These are phyloP conservation scores for Menidia menidia DNA, from an alignment of 2,797 vertebrate species.

Conservation along the genomic window DNA sequence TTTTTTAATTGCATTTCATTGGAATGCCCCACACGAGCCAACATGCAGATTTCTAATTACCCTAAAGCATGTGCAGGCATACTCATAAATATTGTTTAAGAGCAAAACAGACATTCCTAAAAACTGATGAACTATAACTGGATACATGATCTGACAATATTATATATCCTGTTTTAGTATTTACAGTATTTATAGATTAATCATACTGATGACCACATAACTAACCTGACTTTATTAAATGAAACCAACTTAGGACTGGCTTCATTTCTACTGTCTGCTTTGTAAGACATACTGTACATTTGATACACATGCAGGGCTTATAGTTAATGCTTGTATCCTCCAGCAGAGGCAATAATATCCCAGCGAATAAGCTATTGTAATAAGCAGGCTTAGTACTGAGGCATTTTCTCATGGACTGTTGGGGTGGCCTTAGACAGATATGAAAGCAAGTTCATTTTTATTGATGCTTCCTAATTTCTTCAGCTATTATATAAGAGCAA, in stretches of 20 bases:
- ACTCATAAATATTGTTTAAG: conserved; percentile 13
- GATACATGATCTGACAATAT: conserved; percentile 19
- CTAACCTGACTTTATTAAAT: background rate
- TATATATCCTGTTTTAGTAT: background rate
- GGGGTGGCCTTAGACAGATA: conserved; percentile 38
- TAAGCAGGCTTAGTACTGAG: conserved; percentile 60
- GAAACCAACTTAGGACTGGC: conserved; percentile 12
- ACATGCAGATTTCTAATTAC: conserved; percentile 11
- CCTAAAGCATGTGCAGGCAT: conserved; percentile 15
- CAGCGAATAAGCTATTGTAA: conserved; percentile 78
- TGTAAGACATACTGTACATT: conserved; percentile 26
- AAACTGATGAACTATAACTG: conserved; percentile 11
- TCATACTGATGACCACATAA: background rate
- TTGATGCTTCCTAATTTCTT: conserved; percentile 62
- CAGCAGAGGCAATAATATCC: conserved; percentile 63
- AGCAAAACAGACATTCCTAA: conserved; percentile 10
- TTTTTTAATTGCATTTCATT: conserved; percentile 12
- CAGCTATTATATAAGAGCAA: conserved; percentile 50
- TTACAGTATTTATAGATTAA: conserved; percentile 22
- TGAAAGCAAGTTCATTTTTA: conserved; percentile 50
- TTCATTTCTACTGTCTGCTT: conserved; percentile 34
- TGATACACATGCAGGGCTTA: conserved; percentile 46
- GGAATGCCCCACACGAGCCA: conserved; percentile 2
- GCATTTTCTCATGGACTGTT: conserved; percentile 67
- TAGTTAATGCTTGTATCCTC: conserved; percentile 40